Base-by-base conservation (phyloP, 1,140 invertebrate genomes). In the Eupeodes corollae region DNA sequence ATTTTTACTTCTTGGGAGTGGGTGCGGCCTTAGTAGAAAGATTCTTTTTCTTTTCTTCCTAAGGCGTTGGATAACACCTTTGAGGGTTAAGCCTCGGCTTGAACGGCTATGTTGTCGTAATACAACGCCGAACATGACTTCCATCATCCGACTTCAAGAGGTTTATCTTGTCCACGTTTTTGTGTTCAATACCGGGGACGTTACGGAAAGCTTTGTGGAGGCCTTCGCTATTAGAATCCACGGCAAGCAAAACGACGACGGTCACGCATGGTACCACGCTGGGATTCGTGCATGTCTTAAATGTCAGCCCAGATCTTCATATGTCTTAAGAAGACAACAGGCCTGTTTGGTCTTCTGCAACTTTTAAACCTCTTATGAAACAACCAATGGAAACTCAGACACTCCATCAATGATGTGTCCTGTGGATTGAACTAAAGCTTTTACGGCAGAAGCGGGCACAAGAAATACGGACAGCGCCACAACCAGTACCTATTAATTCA, bases 401-500 rank as follows among this genome's bases (percentile, higher is more conserved):
- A 96, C 80, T 63, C 94, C 85, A 52, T 96, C 88, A 60, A 99
- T 90, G 56, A 89, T 75, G 69, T 99, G 96, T 56, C 93, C 88
- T 88, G 67, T 95, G 48, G 94, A 94, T 79, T 96, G 89, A 15
- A 99, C 93, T 16, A 99, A 75, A 45, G 94, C 88, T 35, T 96
- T 93, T 12, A 98, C 87, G 33, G 91, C 95, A 56, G 90, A 86
- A 13, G 95, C 96, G 59, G 1, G 99, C 96, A 84, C 97, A 88
- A 15, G 97, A 97, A 72, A 99, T 99, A 92, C 97, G 93, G 42
- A 97, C 96, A 38, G 99, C 95, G 62, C 96, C 97, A 73, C 97
- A 88, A 67, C 97, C 97, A 69, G 97, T 99, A 71, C 97, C 97
- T 97, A 97, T 99, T 58, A 97, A 99, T 71, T 99, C 95, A 51